A percentile compares a stretch with the other conserved stretches of the same genome.
Evolutionary conservation across 2,113 vertebrate species (phyloP).

Genomic region (Trematocara nigrifrons): DNA sequence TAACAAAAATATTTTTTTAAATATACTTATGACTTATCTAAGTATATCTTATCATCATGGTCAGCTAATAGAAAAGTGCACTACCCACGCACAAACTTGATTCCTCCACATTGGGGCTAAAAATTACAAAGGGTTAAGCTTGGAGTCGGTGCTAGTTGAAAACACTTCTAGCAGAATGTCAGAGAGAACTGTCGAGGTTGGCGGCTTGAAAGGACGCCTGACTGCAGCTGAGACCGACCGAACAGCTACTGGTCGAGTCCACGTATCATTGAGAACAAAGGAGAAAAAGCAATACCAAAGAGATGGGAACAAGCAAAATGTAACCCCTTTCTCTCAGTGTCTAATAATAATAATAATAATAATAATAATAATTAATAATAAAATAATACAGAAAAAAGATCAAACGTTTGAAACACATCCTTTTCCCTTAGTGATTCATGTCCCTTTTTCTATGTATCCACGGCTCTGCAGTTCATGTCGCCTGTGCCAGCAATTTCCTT

Average conservation of each 20-base stretch:
- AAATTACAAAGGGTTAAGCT: constrained; percentile 46
- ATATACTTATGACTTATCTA: constrained; percentile 58
- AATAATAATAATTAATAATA: constrained; percentile 56
- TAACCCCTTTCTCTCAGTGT: constrained; percentile 55
- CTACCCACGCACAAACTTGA: constrained; percentile 66
- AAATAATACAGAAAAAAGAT: constrained; percentile 66
- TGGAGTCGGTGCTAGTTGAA: constrained; percentile 53
- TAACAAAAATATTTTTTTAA: constrained; percentile 73
- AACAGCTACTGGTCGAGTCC: constrained; percentile 53
- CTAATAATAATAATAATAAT: constrained; percentile 28
- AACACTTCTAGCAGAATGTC: constrained; percentile 44
- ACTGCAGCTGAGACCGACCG: constrained; percentile 50
- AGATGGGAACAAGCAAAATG: constrained; percentile 44
- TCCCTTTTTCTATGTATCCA: constrained; percentile 59
- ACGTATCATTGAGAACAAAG: constrained; percentile 42
- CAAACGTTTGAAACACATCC: constrained; percentile 65
- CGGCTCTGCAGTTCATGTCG: constrained; percentile 54
- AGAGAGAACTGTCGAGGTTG: constrained; percentile 40
- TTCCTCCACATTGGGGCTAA: constrained; percentile 38
- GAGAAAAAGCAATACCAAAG: constrained; percentile 38
- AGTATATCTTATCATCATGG: constrained; percentile 21
- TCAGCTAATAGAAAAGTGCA: constrained; percentile 75
- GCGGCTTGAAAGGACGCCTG: constrained; percentile 22
- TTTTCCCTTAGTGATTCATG: constrained; percentile 67
- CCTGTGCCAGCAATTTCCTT: constrained; percentile 62